Percentiles rank a stretch among this genome's conserved stretches.
Evolutionary conservation across 2,888 invertebrate species (phyloP).

Genomic region (Aphrophora alni): DNA sequence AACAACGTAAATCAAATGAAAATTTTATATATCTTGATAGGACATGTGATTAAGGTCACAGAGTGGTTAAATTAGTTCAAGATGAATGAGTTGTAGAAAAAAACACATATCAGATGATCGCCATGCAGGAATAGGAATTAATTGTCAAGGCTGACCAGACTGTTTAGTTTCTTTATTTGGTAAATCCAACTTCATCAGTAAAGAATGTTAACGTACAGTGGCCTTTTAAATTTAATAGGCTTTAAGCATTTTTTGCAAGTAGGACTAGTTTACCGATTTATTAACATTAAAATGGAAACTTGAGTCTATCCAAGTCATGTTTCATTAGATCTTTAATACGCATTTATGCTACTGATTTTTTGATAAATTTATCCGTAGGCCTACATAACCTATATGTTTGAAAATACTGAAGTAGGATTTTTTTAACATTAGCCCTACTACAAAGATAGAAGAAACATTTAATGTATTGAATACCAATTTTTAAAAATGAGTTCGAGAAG

Average conservation of each 20-base stretch:
- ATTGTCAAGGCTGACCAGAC: neutral
- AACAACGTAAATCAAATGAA: too few relatives aligned
- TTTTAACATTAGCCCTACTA: too few relatives aligned
- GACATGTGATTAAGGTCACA: neutral
- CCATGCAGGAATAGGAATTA: neutral
- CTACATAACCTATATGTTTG: too few relatives aligned
- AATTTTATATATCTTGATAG: neutral
- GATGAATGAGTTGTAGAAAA: neutral
- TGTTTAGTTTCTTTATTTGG: neutral
- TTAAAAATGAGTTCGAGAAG: too few relatives aligned
- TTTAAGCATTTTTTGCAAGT: neutral
- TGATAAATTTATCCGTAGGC: too few relatives aligned
- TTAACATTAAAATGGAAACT: neutral
- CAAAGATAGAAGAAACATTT: too few relatives aligned
- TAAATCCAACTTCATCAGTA: neutral
- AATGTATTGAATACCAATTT: too few relatives aligned
- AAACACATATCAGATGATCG: neutral
- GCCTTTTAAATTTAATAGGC: neutral
- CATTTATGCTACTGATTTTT: too few relatives aligned
- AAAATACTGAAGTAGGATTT: too few relatives aligned
- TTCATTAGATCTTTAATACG: too few relatives aligned
- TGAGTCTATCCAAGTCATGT: too few relatives aligned
- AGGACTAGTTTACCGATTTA: neutral
- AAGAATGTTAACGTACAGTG: neutral
- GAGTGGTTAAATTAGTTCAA: neutral